phyloP scores from a whole-genome alignment of 64 coral and sea anemone genomes.

The Anthopleura sola region DNA sequence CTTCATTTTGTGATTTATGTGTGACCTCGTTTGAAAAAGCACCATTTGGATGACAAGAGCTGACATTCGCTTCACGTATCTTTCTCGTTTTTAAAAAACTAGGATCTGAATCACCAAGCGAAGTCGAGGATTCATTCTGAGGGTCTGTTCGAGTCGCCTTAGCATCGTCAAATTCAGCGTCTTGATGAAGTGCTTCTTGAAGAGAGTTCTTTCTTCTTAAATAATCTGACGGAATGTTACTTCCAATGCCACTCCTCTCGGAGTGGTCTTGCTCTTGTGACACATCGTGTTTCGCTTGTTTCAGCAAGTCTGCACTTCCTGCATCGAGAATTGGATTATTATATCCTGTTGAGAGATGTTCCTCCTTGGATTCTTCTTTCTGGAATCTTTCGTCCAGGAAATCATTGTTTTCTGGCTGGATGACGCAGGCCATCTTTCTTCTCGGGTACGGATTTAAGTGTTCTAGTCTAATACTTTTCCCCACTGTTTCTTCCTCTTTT shows the following conservation, averaged over 20 bases:
- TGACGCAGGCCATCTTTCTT: neutral
- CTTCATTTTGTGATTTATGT: neutral
- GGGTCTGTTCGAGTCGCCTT: too few relatives aligned
- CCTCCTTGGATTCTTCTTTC: neutral
- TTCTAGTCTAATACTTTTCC: neutral
- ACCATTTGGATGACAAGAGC: neutral
- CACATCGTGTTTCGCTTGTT: too few relatives aligned
- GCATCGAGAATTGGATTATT: too few relatives aligned
- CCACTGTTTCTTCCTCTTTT: neutral
- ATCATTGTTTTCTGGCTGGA: neutral
- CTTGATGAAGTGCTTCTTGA: too few relatives aligned
- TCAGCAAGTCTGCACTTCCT: too few relatives aligned
- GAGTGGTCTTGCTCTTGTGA: too few relatives aligned
- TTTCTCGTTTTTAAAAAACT: neutral
- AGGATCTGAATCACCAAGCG: neutral
- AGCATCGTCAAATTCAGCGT: too few relatives aligned
- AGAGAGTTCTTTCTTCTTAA: too few relatives aligned
- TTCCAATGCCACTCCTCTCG: too few relatives aligned
- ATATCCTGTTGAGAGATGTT: neutral
- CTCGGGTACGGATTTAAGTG: neutral
- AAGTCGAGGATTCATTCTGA: neutral
- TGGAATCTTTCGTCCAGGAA: neutral
- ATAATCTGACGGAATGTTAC: too few relatives aligned
- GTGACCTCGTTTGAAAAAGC: neutral
- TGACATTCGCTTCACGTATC: neutral